Conservation (phyloP, 2,797 vertebrate genomes). For the Petrocephalus sullivani region DNA sequence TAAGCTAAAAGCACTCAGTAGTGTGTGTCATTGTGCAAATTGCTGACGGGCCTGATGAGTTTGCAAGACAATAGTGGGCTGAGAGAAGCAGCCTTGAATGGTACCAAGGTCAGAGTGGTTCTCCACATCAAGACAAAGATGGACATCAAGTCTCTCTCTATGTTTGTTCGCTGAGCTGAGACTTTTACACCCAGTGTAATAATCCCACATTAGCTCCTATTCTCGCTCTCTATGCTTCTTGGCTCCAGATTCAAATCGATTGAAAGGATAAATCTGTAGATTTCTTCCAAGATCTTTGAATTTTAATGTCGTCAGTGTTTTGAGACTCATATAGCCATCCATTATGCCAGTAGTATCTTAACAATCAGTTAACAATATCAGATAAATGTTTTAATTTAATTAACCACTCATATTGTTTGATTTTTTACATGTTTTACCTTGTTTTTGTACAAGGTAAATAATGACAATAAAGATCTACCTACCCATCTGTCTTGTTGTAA, state of each 20-base stretch:
- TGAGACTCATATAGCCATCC: background rate
- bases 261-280: background rate
- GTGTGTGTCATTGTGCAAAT: background rate
- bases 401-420: background rate
- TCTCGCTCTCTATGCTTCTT: background rate
- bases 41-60: background rate
- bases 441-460: too few species aligned
- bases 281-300: background rate
- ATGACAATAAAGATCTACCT: too few species aligned
- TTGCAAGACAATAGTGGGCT: background rate
- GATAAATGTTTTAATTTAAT: background rate
- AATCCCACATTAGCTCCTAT: background rate
- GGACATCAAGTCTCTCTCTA: background rate
- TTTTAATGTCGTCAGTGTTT: background rate
- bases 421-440: background rate
- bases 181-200: background rate
- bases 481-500: background rate
- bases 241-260: background rate
- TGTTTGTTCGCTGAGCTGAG: background rate
- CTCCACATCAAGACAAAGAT: background rate
- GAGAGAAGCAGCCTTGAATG: background rate
- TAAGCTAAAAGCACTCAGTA: slow-evolving; percentile 9
- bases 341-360: background rate
- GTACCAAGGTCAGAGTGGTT: background rate
- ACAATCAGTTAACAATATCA: background rate